These are phyloP conservation scores for Glossosoma conforme DNA, from an alignment of 1,140 invertebrate species.

Conservation along the genomic window DNA sequence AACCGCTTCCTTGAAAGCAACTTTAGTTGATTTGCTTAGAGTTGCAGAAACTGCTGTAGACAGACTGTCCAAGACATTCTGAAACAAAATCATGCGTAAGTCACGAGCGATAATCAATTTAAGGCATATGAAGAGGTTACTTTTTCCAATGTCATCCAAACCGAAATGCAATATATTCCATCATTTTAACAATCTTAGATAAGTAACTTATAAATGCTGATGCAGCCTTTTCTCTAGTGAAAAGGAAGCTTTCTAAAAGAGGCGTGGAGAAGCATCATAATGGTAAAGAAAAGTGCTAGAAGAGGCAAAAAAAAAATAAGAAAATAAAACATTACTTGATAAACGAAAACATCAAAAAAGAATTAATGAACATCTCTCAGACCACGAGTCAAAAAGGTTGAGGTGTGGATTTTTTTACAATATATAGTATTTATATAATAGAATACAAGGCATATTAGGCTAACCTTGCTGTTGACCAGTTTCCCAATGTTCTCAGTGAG, in stretches of 20 bases:
- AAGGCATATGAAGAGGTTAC: no score
- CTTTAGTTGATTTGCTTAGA: slow-evolving; percentile 60
- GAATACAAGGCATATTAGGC: neutral
- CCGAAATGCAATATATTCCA: no score
- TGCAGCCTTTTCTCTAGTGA: no score
- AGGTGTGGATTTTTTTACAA: slow-evolving; percentile 11
- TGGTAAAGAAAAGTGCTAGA: no score
- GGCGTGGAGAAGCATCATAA: no score
- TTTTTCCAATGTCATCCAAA: no score
- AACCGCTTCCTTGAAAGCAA: slow-evolving; percentile 71
- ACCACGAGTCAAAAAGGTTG: slow-evolving; percentile 7
- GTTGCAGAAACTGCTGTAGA: slow-evolving; percentile 61
- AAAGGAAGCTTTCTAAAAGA: no score
- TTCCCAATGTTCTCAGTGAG: slow-evolving; percentile 76
- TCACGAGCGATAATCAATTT: no score
- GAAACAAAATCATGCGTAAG: no score
- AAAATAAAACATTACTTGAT: neutral
- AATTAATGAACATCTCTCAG: slow-evolving; percentile 15
- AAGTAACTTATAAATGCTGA: no score
- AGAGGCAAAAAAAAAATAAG: neutral
- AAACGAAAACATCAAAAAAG: slow-evolving; percentile 10
- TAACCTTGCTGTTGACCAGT: slow-evolving; percentile 66
- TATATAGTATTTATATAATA: neutral
- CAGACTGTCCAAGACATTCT: slow-evolving; percentile 71
- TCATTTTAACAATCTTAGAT: no score